Conservation (phyloP, 53 echinoderm and acorn worm species). For the Echinarachnius parma region DNA sequence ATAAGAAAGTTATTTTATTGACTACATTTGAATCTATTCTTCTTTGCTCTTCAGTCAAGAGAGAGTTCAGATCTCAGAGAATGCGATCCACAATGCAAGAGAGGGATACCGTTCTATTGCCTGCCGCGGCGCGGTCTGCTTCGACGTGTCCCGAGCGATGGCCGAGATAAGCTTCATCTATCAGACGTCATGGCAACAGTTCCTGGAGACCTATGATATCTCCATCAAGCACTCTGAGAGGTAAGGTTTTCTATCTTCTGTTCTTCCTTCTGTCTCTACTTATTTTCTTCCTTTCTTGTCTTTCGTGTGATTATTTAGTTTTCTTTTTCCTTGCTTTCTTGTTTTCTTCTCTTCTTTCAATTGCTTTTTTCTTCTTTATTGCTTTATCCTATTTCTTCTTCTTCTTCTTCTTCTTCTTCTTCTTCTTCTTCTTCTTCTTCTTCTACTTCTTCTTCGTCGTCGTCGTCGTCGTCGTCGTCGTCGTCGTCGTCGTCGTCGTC, state of each 20-base stretch:
- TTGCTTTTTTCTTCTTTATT: neutral
- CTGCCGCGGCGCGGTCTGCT: slow-evolving; percentile 90
- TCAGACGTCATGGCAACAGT: slow-evolving; percentile 91
- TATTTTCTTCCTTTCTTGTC: neutral
- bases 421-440: too few species aligned
- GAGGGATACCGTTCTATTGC: slow-evolving; percentile 96
- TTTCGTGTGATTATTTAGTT: neutral
- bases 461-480: too few species aligned
- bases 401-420: too few species aligned
- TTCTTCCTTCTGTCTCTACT: neutral
- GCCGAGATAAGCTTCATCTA: slow-evolving; percentile 77
- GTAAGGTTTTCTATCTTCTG: slow-evolving; percentile 22
- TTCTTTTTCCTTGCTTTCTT: neutral
- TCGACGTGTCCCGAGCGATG: slow-evolving; percentile 80
- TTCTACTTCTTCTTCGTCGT: too few species aligned
- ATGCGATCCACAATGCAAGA: slow-evolving; percentile 84
- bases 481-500: too few species aligned
- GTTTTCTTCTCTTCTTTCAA: neutral
- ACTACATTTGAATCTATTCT: too few species aligned
- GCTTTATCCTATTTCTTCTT: neutral
- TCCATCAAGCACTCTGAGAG: slow-evolving; percentile 98
- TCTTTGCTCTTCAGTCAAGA: slow-evolving; percentile 85
- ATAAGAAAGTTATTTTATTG: too few species aligned
- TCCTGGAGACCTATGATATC: slow-evolving; percentile 89
- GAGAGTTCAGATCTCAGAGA: slow-evolving; percentile 79